Evolutionary conservation across 2,888 invertebrate species (phyloP).

Genomic region (Ceramica pisi): DNA sequence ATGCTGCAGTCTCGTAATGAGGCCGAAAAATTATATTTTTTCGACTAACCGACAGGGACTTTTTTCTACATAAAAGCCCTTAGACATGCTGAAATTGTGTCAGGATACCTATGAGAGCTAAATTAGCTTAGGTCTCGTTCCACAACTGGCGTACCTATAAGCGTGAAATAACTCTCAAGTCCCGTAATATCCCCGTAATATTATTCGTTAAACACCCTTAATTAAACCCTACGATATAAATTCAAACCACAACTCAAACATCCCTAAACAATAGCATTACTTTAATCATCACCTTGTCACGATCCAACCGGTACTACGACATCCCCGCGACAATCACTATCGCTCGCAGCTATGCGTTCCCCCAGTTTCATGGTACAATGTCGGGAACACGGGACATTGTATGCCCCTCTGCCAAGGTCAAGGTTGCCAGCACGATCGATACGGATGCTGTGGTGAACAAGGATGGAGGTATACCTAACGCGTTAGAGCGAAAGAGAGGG

Average conservation of each 20-base stretch:
- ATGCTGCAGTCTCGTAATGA: too few relatives aligned
- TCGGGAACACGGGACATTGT: slow-evolving; percentile 71
- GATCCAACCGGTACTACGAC: slow-evolving; percentile 25
- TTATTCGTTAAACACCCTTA: too few relatives aligned
- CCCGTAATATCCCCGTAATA: background rate
- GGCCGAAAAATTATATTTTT: too few relatives aligned
- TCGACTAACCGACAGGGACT: too few relatives aligned
- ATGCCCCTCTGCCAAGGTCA: slow-evolving; percentile 79
- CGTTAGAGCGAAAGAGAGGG: slow-evolving; percentile 61
- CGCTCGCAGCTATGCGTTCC: slow-evolving; percentile 20
- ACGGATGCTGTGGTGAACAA: slow-evolving; percentile 84
- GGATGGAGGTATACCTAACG: slow-evolving; percentile 63
- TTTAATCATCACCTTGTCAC: slow-evolving; percentile 28
- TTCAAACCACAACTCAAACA: slow-evolving; percentile 7
- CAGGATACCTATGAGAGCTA: background rate
- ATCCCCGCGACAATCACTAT: slow-evolving; percentile 18
- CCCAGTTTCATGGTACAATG: slow-evolving; percentile 73
- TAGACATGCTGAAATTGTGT: too few relatives aligned
- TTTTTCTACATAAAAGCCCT: too few relatives aligned
- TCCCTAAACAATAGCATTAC: slow-evolving; percentile 17
- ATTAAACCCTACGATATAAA: background rate
- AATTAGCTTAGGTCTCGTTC: background rate
- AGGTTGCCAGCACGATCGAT: slow-evolving; percentile 84
- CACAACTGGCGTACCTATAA: background rate
- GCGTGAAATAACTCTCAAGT: background rate